Percentiles rank a stretch among this genome's conserved stretches.
Evolutionary conservation across 2,797 vertebrate genomes (phyloP).

Genomic region (Catamblyrhynchus diadema): DNA sequence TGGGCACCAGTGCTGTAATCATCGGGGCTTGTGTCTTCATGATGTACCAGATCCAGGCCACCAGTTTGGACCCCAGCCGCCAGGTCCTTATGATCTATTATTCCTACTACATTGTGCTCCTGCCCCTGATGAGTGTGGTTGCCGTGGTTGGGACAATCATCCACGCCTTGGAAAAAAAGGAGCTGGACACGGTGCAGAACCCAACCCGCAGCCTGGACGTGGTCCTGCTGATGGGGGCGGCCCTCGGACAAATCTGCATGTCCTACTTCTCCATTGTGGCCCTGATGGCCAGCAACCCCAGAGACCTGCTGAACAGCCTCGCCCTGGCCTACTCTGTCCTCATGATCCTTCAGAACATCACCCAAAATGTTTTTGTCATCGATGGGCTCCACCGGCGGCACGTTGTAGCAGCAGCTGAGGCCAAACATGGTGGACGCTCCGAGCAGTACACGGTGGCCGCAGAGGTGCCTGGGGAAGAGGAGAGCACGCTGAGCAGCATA

Average conservation of each 20-base stretch:
- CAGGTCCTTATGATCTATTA: slow-evolving; percentile 83
- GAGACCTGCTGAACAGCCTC: slow-evolving; percentile 75
- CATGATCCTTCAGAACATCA: slow-evolving; percentile 83
- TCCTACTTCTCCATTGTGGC: slow-evolving; percentile 90
- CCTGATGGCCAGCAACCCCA: slow-evolving; percentile 72
- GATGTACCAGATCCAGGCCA: slow-evolving; percentile 84
- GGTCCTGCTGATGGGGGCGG: slow-evolving; percentile 80
- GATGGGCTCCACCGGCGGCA: slow-evolving; percentile 82
- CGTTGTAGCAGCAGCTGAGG: neutral
- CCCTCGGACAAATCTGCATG: slow-evolving; percentile 82
- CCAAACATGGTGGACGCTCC: rapidly evolving
- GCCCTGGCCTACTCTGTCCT: slow-evolving; percentile 84
- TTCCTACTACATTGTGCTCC: slow-evolving; percentile 77
- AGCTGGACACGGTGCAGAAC: slow-evolving; percentile 78
- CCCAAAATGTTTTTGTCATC: slow-evolving; percentile 91
- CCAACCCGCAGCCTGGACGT: slow-evolving; percentile 88
- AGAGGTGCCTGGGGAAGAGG: neutral
- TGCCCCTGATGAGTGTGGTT: slow-evolving; percentile 81
- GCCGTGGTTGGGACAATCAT: slow-evolving; percentile 77
- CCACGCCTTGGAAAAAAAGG: slow-evolving; percentile 79
- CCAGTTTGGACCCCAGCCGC: neutral
- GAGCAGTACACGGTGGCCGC: neutral
- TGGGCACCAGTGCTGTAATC: slow-evolving; percentile 74
- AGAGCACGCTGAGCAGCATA: neutral
- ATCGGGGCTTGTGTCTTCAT: slow-evolving; percentile 78